Evolutionary conservation across 2,888 invertebrate species (phyloP), one percentile per base, ranked within the genome.

Genomic region (Eucera pruinosa): DNA sequence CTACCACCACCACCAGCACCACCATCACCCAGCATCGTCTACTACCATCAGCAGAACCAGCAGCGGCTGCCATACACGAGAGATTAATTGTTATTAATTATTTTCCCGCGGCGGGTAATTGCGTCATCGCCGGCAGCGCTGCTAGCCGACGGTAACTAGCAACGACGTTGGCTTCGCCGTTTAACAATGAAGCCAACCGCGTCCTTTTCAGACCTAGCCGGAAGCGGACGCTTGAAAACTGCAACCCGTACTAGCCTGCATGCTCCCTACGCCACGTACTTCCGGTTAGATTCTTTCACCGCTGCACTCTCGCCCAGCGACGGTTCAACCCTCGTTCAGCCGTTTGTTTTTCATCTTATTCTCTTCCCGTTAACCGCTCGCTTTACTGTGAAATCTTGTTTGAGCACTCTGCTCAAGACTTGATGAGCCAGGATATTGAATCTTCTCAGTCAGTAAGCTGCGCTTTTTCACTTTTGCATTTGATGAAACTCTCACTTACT

Each of bases 51-150:
- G 65, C 47, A 60, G 73, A 72, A 74, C 64, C 81, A 66, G 76
- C 82, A 79, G 67, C 84, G 86, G 87, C 89, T 86, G 80, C 86
- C 84, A 85, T 86, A 86, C 87, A 90, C 89, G 90, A 92, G 91
- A 91, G 92, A 92, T 92, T 92, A 92, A 92, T 92, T 91, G 91
- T 91, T 91, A 92, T 92, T 92, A 92, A 92, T 92, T 92, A 92
- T 91, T 90, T 91, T 91, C 87, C 87, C 88, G 88, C 88, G 78
- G 82, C 77, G 86, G 89, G 88, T 90, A 91, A 91, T 91, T 91
- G 89, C 89, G 89, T 89, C 91, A 90, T 91, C 90, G 89, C 77
- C 80, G 74, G 77, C 69, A 75, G 71, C 74, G 77, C 50, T 68
- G 73, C 69, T 75, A 67, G 68, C 71, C 70, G 80, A 60, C 68